Conservation (phyloP, 2,113 vertebrate genomes). For the Sinosuthora webbiana region DNA sequence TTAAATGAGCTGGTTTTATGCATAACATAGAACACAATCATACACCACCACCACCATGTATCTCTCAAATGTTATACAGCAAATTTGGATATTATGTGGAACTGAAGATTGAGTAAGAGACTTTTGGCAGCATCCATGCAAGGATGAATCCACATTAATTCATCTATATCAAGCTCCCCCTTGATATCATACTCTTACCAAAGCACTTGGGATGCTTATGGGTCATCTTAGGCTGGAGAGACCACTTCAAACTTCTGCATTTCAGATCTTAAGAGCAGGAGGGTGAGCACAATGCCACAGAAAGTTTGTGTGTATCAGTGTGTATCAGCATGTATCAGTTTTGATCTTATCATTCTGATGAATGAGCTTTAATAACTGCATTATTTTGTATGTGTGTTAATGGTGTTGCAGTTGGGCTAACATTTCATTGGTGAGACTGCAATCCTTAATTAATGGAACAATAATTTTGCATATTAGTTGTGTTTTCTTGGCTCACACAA, state of each 20-base stretch:
- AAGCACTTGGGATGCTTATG: not conserved
- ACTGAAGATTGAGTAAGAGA: not conserved
- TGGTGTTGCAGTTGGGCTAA: not conserved
- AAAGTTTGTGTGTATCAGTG: not conserved
- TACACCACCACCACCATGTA: too few species aligned
- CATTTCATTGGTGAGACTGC: not conserved
- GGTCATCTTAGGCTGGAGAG: not conserved
- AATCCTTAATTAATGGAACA: not conserved
- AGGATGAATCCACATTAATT: not conserved
- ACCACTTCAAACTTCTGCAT: not conserved
- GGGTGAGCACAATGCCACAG: not conserved
- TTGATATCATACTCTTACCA: not conserved
- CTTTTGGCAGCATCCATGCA: not conserved
- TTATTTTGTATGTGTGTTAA: not conserved
- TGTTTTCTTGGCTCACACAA: not conserved
- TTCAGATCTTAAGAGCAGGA: not conserved
- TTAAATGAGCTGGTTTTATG: not conserved
- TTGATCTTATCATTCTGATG: not conserved
- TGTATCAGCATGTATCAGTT: not conserved
- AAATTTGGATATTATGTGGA: not conserved
- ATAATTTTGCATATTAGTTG: not conserved
- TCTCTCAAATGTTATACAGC: not conserved
- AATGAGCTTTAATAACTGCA: not conserved
- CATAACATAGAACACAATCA: not conserved
- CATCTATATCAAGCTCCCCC: rapidly evolving